Evolutionary conservation across 2,888 invertebrate species (phyloP).

Genomic region (Axea sp.): DNA sequence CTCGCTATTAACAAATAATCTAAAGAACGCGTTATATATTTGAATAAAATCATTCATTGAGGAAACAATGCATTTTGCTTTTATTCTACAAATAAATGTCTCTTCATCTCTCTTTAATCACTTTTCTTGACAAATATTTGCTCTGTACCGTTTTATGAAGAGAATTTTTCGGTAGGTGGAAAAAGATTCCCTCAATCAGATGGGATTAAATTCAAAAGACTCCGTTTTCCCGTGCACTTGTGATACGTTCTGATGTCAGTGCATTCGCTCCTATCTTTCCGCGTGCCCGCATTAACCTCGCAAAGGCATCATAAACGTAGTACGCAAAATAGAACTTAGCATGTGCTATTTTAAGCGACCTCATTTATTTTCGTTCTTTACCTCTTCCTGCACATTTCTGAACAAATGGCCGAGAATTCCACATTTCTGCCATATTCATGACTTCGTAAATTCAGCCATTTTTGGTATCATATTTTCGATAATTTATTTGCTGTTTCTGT

Average conservation of each 20-base stretch:
- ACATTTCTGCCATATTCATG: slow-evolving; percentile 30
- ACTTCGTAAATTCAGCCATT: background rate
- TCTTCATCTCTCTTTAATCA: no score
- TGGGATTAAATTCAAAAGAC: slow-evolving; percentile 14
- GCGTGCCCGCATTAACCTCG: slow-evolving; percentile 51
- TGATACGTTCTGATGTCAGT: slow-evolving; percentile 38
- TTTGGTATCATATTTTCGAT: background rate
- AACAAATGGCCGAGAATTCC: slow-evolving; percentile 37
- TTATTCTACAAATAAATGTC: no score
- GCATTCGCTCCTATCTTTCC: slow-evolving; percentile 44
- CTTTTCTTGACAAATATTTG: no score
- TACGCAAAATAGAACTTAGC: slow-evolving; percentile 68
- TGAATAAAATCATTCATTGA: no score
- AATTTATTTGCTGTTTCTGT: slow-evolving; percentile 1
- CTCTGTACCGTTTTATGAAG: slow-evolving; percentile 4
- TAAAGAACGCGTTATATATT: no score
- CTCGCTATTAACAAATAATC: no score
- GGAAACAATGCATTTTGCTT: no score
- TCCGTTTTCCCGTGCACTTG: slow-evolving; percentile 28
- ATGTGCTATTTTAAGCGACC: slow-evolving; percentile 68
- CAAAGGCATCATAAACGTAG: slow-evolving; percentile 57
- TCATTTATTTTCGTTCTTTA: slow-evolving; percentile 69
- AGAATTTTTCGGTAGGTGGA: slow-evolving; percentile 8
- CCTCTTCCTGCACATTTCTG: slow-evolving; percentile 63
- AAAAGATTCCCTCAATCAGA: slow-evolving; percentile 20